Evolutionary conservation across 2,888 invertebrate species (phyloP).

Genomic region (Ctena decussata): DNA sequence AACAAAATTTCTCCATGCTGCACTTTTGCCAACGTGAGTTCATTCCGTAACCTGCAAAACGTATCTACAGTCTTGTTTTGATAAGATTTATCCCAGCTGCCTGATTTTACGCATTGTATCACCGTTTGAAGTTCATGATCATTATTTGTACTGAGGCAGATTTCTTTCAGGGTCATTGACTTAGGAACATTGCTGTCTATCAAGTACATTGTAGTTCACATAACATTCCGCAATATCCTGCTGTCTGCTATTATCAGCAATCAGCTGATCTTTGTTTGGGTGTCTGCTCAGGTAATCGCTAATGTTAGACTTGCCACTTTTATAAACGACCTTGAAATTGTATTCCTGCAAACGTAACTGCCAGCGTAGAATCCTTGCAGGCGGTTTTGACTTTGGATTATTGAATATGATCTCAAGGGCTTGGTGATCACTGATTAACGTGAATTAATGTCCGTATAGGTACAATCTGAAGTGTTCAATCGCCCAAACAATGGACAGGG

Average conservation of each 20-base stretch:
- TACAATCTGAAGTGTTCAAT: too few relatives aligned
- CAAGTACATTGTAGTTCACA: slow-evolving; percentile 66
- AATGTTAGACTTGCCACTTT: slow-evolving; percentile 69
- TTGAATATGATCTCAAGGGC: too few relatives aligned
- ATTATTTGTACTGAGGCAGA: slow-evolving; percentile 48
- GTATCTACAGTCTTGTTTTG: slow-evolving; percentile 27
- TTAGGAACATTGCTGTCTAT: slow-evolving; percentile 48
- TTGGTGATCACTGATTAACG: too few relatives aligned
- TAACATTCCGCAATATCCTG: slow-evolving; percentile 70
- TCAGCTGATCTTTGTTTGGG: slow-evolving; percentile 23
- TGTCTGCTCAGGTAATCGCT: slow-evolving; percentile 72
- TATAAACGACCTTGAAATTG: slow-evolving; percentile 60
- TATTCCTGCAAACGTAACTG: slow-evolving; percentile 62
- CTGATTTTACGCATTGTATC: slow-evolving; percentile 38
- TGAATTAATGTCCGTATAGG: too few relatives aligned
- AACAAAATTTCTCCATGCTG: slow-evolving; percentile 40
- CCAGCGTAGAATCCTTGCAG: slow-evolving; percentile 66
- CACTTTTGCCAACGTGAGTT: slow-evolving; percentile 47
- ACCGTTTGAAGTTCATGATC: slow-evolving; percentile 60
- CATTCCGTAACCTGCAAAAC: slow-evolving; percentile 41
- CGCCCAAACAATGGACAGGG: too few relatives aligned
- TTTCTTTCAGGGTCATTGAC: slow-evolving; percentile 69
- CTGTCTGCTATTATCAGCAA: slow-evolving; percentile 30
- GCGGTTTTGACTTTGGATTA: too few relatives aligned
- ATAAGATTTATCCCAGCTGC: slow-evolving; percentile 54